Base-by-base conservation (phyloP, 2,797 vertebrate species). In the Octomys mimax region DNA sequence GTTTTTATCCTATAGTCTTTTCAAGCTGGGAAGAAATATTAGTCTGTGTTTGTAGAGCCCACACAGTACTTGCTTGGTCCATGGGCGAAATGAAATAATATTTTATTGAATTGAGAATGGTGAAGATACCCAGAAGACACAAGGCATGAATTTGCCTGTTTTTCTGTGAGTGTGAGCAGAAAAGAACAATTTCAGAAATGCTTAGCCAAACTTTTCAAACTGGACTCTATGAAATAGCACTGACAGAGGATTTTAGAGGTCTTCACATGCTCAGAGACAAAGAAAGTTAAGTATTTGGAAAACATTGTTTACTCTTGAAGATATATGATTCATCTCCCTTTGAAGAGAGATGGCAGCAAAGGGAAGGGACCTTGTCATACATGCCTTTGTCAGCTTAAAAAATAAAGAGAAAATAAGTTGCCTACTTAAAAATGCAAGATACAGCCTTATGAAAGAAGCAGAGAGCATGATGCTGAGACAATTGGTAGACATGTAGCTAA, bases 371-470 rank as follows among this genome's bases (percentile, higher is more conserved):
- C n/a, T 70, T 87, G 92, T 54, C 61, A 85, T 12, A 31, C 1
- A 62, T 24, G 21, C 4, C 5, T 81, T 49, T 81, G 86, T 87
- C 52, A 64, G 36, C 59, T 97, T 91, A 75, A 64, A 85, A 96
- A 57, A 19, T 79, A 52, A 89, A 78, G 21, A 68, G 1, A 93
- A 22, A 64, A 2, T 52, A 73, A 39, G 1, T 52, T 46, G 7
- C 54, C 14, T 75, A 6, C 6, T 66, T 93, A 14, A 82, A 92
- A 54, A 70, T 86, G 5, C 36, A 54, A 78, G 2, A 70, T 31
- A 19, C 3, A 84, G n/a, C 61, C 26, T 91, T 59, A 59, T 71
- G 31, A 92, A 64, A 77, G 8, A 36, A 87, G 70, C n/a, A 87
- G 1, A 75, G 21, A 95, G 52, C 7, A 75, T 42, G 8, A 73